phyloP scores from a whole-genome alignment of 2,113 vertebrate genomes.

The Plestiodon gilberti region DNA sequence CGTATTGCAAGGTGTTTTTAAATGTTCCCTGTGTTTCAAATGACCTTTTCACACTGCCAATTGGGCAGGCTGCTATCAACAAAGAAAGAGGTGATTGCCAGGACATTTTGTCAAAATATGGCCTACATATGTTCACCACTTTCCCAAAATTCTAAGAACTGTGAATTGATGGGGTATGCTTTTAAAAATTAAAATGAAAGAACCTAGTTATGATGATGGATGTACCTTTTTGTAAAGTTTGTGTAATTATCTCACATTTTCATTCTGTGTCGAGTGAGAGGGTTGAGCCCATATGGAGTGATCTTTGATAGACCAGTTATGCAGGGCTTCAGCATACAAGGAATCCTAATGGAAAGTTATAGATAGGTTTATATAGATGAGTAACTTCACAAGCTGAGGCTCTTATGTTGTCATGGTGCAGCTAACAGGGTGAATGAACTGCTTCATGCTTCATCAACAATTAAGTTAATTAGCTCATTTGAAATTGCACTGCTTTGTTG shows the following conservation, averaged over 20 bases:
- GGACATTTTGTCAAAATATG: background rate
- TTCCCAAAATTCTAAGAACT: background rate
- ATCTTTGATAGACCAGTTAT: conserved; percentile 57
- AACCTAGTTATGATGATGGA: background rate
- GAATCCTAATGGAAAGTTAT: conserved; percentile 83
- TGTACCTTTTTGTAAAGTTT: background rate
- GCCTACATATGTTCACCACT: background rate
- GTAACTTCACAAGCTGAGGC: conserved; percentile 89
- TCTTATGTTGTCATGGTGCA: conserved; percentile 98
- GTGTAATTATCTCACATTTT: background rate
- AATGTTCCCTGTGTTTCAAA: background rate
- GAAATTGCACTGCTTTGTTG: conserved; percentile 99
- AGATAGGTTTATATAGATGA: conserved; percentile 88
- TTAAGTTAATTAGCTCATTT: conserved; percentile 99
- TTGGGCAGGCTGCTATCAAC: background rate
- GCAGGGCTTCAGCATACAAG: conserved; percentile 53
- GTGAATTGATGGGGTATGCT: background rate
- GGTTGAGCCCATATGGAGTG: conserved; percentile 15
- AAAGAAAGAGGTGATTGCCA: background rate
- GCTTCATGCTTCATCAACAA: conserved; percentile 99
- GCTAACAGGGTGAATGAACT: conserved; percentile 96
- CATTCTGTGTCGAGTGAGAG: conserved; percentile 28
- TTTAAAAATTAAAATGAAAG: background rate
- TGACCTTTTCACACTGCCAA: background rate
- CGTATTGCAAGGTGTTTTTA: background rate